Evolutionary conservation across 1,140 invertebrate genomes (phyloP).

Genomic region (Achatina immaculata): DNA sequence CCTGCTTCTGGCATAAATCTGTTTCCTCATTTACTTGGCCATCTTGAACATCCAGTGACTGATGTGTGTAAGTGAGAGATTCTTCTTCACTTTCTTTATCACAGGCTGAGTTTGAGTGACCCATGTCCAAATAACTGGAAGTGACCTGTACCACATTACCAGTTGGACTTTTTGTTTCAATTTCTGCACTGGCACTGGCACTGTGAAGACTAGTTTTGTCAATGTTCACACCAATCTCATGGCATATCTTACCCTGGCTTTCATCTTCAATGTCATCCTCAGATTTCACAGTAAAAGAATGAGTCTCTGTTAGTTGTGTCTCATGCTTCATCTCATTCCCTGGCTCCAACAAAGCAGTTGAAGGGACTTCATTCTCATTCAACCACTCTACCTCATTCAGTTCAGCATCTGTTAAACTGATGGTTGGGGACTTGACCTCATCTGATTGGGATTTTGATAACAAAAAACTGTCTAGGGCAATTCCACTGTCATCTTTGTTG

Average conservation of each 20-base stretch:
- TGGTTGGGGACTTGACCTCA: neutral
- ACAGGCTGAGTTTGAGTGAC: neutral
- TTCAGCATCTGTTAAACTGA: neutral
- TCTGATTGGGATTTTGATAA: constrained; percentile 29
- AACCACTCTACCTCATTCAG: constrained; percentile 1
- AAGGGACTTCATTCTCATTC: constrained; percentile 37
- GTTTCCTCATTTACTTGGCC: constrained; percentile 50
- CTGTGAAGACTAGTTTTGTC: neutral
- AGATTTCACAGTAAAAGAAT: no score
- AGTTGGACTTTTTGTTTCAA: neutral
- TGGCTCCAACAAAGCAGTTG: no score
- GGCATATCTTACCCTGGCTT: neutral
- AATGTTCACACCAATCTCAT: neutral
- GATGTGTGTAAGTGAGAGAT: constrained; percentile 79
- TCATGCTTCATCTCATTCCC: no score
- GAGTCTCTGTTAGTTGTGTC: neutral
- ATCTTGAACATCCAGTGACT: constrained; percentile 69
- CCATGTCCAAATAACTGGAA: neutral
- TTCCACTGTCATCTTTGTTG: constrained; percentile 70
- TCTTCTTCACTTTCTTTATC: neutral
- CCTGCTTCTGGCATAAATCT: constrained; percentile 58
- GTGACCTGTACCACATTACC: neutral
- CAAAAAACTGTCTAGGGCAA: constrained; percentile 59
- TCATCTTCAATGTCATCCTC: neutral
- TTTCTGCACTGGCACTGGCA: neutral